Percentiles rank a stretch among this genome's conserved stretches.
phyloP scores from a whole-genome alignment of 1,140 invertebrate genomes.

The Drosophila simulans region DNA sequence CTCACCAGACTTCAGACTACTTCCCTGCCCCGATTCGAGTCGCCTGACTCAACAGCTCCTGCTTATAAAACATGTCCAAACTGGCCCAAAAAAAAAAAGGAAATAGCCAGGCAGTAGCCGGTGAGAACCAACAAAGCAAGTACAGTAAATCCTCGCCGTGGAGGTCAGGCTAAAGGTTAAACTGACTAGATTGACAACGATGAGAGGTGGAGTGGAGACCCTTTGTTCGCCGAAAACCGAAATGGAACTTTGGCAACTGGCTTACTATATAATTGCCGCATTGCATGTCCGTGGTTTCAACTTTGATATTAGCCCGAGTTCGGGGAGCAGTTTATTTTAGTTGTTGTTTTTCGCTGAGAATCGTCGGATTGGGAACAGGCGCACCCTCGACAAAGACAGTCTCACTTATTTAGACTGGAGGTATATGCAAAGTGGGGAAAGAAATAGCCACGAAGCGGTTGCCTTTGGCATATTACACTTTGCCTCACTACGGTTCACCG shows the following conservation, averaged over 20 bases:
- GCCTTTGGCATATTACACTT: conserved; percentile 45
- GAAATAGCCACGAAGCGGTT: conserved; percentile 16
- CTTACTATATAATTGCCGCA: conserved; percentile 66
- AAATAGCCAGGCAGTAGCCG: conserved; percentile 3
- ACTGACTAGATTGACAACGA: conserved; percentile 77
- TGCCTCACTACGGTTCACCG: not conserved
- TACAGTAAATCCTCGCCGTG: conserved; percentile 38
- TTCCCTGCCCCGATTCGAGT: conserved; percentile 2
- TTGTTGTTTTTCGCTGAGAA: conserved; percentile 46
- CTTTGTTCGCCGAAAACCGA: conserved; percentile 47
- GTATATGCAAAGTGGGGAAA: conserved; percentile 30
- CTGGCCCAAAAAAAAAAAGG: not conserved
- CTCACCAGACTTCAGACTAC: conserved; percentile 9
- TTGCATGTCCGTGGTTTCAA: conserved; percentile 75
- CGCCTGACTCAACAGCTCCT: conserved; percentile 4
- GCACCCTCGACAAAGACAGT: conserved; percentile 40
- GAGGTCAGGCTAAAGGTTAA: conserved; percentile 78
- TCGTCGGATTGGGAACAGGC: conserved; percentile 45
- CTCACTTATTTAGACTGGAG: conserved; percentile 15
- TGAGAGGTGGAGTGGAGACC: conserved; percentile 23
- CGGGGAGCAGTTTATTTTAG: conserved; percentile 18
- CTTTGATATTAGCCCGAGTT: conserved; percentile 68
- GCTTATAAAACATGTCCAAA: conserved; percentile 20
- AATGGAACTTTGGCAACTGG: conserved; percentile 36
- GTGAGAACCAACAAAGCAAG: conserved; percentile 19